phyloP scores from a whole-genome alignment of 1,140 invertebrate genomes.

The Pogonus chalceus region DNA sequence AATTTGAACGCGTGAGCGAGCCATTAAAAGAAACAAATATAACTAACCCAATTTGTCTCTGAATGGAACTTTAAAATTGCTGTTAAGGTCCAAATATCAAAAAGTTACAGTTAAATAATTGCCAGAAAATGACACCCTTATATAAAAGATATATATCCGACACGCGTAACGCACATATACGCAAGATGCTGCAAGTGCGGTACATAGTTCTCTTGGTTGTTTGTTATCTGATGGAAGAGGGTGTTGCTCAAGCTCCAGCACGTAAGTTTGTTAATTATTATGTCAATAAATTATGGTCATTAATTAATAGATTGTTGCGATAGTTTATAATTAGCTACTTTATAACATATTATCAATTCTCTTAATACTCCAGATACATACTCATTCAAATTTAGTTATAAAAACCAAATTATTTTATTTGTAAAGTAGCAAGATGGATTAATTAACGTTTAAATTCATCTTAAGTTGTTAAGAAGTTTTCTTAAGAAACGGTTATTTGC shows the following conservation, averaged over 20 bases:
- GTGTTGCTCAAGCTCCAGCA: neutral
- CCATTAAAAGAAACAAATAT: neutral
- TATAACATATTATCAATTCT: no score
- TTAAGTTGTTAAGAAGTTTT: no score
- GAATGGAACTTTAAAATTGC: neutral
- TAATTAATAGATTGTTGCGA: no score
- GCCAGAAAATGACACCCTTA: neutral
- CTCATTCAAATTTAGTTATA: no score
- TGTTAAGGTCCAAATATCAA: neutral
- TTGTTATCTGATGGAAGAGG: neutral
- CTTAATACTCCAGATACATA: no score
- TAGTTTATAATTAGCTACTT: no score
- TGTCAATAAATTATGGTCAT: neutral
- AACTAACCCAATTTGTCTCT: constrained; percentile 3
- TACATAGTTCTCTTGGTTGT: neutral
- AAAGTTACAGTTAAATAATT: neutral
- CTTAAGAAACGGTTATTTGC: no score
- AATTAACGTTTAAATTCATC: no score
- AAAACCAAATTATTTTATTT: no score
- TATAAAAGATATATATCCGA: neutral
- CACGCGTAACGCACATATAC: neutral
- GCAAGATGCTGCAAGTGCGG: neutral
- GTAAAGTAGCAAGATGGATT: no score
- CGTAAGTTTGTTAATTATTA: neutral
- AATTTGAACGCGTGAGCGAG: neutral